phyloP scores from a whole-genome alignment of 2,113 vertebrate genomes.

The Ochotona princeps region DNA sequence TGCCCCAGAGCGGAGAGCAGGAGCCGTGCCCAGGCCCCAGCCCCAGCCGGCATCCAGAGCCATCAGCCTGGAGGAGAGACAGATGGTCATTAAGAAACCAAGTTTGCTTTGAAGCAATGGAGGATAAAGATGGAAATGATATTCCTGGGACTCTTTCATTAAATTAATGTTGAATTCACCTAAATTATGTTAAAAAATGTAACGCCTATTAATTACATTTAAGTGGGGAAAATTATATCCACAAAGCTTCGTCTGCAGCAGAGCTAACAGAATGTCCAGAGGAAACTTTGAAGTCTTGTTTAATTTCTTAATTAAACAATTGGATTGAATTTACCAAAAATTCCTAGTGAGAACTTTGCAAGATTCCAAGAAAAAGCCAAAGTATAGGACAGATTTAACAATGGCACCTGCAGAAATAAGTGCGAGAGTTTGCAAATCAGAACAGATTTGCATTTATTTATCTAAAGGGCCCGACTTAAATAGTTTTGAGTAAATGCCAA shows the following conservation, averaged over 20 bases:
- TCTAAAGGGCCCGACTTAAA: neutral
- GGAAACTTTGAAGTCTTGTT: neutral
- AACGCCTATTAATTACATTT: neutral
- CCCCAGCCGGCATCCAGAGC: neutral
- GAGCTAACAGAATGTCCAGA: neutral
- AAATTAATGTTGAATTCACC: neutral
- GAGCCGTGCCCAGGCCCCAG: fast-evolving
- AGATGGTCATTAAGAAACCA: fast-evolving
- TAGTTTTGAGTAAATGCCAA: neutral
- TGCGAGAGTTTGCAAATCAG: neutral
- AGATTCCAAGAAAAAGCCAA: neutral
- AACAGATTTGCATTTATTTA: neutral
- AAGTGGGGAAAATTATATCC: neutral
- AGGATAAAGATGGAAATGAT: neutral
- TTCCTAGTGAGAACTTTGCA: neutral
- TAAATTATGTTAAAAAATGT: neutral
- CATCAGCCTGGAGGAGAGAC: fast-evolving
- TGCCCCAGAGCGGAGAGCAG: fast-evolving
- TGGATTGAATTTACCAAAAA: neutral
- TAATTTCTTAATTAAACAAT: neutral
- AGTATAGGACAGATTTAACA: neutral
- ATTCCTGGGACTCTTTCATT: neutral
- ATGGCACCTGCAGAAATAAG: neutral
- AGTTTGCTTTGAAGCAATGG: neutral
- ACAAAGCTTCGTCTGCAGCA: neutral